Percentiles rank a stretch among this genome's conserved stretches.
These are phyloP conservation scores for Drosophila lacertosa DNA, from an alignment of 1,140 invertebrate genomes.

Conservation along the genomic window DNA sequence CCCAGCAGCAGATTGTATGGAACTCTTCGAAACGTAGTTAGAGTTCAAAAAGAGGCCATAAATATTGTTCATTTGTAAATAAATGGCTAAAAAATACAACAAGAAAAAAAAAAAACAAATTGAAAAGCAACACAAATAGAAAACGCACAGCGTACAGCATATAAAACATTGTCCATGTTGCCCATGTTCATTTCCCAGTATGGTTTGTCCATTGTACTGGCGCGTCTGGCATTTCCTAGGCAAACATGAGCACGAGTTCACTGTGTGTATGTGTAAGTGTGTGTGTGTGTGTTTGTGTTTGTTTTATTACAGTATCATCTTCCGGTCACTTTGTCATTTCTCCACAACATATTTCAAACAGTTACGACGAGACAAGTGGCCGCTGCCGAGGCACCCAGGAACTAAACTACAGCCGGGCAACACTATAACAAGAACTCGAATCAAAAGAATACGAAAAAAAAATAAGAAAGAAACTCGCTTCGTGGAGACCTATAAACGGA, in stretches of 20 bases:
- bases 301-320: constrained; percentile 82
- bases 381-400: constrained; percentile 38
- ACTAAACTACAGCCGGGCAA: constrained; percentile 11
- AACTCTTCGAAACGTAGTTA: constrained; percentile 31
- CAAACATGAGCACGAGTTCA: constrained; percentile 63
- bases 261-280: no score
- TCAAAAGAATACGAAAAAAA: constrained; percentile 45
- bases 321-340: constrained; percentile 82
- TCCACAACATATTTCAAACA: constrained; percentile 78
- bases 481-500: constrained; percentile 43
- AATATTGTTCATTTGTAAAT: constrained; percentile 82
- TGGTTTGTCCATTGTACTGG: background rate
- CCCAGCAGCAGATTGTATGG: constrained; percentile 16
- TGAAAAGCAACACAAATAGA: constrained; percentile 39
- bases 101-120: constrained; percentile 25
- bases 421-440: constrained; percentile 44
- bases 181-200: constrained; percentile 49
- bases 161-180: constrained; percentile 69
- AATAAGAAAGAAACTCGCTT: constrained; percentile 24
- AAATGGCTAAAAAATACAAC: constrained; percentile 59
- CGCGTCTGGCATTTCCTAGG: constrained; percentile 56
- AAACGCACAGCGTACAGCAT: constrained; percentile 57
- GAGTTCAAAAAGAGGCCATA: constrained; percentile 69
- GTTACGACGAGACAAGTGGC: constrained; percentile 73
- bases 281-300: constrained; percentile 44